These are phyloP conservation scores for Clitarchus hookeri DNA, from an alignment of 2,888 invertebrate genomes.

Conservation along the genomic window DNA sequence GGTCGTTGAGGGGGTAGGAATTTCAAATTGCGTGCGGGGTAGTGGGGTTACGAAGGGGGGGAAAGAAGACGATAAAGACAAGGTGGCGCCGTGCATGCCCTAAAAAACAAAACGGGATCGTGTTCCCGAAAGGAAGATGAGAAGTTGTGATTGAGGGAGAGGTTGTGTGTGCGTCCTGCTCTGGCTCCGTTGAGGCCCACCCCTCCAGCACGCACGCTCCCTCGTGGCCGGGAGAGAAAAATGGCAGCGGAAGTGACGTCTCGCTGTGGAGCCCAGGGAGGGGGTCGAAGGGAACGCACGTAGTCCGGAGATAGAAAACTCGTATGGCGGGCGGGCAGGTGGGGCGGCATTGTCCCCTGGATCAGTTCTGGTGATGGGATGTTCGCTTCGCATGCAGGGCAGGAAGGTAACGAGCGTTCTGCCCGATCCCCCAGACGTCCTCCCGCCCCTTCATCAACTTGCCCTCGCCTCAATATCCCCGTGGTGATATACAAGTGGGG, in stretches of 20 bases:
- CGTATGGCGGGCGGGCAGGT: neutral
- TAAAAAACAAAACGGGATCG: neutral
- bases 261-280: neutral
- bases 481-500: neutral
- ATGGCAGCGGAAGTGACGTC: neutral
- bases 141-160: neutral
- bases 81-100: neutral
- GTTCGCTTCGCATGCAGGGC: neutral
- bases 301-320: neutral
- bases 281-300: neutral
- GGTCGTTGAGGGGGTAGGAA: neutral
- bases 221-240: neutral
- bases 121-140: constrained; percentile 7
- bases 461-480: neutral
- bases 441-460: neutral
- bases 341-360: neutral
- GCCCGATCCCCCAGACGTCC: neutral
- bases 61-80: neutral
- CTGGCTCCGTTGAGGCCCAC: neutral
- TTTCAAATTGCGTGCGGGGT: neutral
- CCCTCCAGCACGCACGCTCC: no score
- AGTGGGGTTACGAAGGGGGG: neutral
- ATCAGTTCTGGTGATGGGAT: neutral
- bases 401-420: neutral
- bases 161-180: neutral